Conservation (phyloP, 2,797 vertebrate genomes). For the Enteromius trimaculatus region DNA sequence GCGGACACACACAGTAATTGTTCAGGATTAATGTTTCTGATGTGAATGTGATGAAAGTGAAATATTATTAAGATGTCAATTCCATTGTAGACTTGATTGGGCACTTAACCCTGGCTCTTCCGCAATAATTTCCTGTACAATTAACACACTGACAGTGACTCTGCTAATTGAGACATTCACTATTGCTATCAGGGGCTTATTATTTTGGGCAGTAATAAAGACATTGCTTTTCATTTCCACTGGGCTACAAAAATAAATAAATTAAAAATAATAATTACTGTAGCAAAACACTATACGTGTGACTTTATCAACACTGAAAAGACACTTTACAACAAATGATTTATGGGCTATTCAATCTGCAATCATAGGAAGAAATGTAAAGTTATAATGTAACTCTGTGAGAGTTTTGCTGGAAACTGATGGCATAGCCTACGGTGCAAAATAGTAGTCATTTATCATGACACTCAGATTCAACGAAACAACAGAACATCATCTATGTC, state of each 20-base stretch:
- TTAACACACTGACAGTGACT: background rate
- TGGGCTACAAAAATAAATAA: background rate
- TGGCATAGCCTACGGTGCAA: conserved; percentile 4
- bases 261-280: background rate
- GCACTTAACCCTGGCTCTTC: background rate
- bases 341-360: background rate
- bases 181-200: background rate
- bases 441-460: background rate
- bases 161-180: background rate
- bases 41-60: conserved; percentile 7
- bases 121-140: background rate
- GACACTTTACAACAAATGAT: background rate
- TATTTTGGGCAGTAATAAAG: background rate
- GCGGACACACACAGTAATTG: background rate
- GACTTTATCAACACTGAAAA: background rate
- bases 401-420: conserved; percentile 8
- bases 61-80: conserved; percentile 6
- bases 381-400: conserved; percentile 9
- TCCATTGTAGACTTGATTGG: background rate
- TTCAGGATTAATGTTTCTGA: background rate
- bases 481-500: background rate
- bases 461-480: background rate
- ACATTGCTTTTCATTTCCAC: background rate
- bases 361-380: background rate
- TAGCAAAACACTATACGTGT: background rate